Base-by-base conservation (phyloP, 2,888 invertebrate species). In the Callosobruchus maculatus region DNA sequence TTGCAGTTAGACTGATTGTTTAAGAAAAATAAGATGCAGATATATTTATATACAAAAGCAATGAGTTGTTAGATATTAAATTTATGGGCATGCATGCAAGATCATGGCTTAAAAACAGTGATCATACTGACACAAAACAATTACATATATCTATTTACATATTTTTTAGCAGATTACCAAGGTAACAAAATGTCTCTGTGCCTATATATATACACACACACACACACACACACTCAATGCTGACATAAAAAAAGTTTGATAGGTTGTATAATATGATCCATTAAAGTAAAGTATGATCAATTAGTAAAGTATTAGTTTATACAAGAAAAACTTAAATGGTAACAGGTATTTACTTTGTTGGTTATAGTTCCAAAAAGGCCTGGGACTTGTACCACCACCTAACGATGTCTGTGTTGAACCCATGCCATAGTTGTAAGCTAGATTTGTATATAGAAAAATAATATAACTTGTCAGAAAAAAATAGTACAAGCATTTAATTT, bases 371-470 rank as follows among this genome's bases (percentile, higher is more conserved):
- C 87, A 87, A 79, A 86, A 86, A 80, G 84, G 85, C 82, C 81
- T 80, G 85, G 84, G 82, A 84, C 89, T 88, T 86, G 87, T 85
- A 88, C 89, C 89, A 89, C 89, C 89, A 89, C 90, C 89, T 88
- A 88, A 88, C 87, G 88, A 87, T 86, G 88, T 88, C 81, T 85
- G 85, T 83, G 85, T 83, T 78, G 86, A 84, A 82, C 84, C 85
- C 85, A 87, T 85, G 83, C 89, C 88, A 88, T 88, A 89, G 89
- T 88, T 87, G 89, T 88, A 90, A 89, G 89, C 88, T 83, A 77
- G 77, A 78, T 80, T 81, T 81, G 80, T 79, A 78, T 77, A 78
- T 77, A 79, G 78, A 80, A 74, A 80, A 79, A 78, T 78, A 73
- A 73, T 20, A 71, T 26, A 49, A 70, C 70, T 73, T 70, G n/a